Percentiles rank a stretch among this genome's conserved stretches.
These are phyloP conservation scores for Cyclopterus lumpus DNA, from an alignment of 2,797 vertebrate species.

Conservation along the genomic window DNA sequence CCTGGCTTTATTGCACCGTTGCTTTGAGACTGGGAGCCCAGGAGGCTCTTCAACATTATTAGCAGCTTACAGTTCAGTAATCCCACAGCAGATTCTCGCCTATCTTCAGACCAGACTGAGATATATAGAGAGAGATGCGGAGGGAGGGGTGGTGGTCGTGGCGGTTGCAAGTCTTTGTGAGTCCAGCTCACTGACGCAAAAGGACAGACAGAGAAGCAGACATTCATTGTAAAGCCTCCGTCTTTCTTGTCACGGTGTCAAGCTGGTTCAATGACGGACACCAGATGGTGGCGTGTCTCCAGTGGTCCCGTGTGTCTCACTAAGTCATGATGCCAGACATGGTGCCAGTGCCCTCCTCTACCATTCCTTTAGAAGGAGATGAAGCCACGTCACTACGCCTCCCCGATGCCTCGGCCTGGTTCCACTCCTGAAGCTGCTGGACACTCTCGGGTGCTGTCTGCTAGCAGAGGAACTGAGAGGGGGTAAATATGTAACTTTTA, in stretches of 20 bases:
- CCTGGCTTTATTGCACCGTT: constrained; percentile 86
- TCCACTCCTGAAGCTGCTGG: constrained; percentile 59
- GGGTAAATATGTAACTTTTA: constrained; percentile 1
- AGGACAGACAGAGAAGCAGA: constrained; percentile 38
- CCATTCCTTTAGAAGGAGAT: constrained; percentile 73
- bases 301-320: constrained; percentile 65
- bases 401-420: constrained; percentile 66
- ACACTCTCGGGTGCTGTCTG: constrained; percentile 44
- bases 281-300: constrained; percentile 81
- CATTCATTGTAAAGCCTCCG: constrained; percentile 34
- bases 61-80: constrained; percentile 83
- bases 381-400: constrained; percentile 61
- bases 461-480: constrained; percentile 11
- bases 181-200: constrained; percentile 43
- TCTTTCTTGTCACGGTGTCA: constrained; percentile 49
- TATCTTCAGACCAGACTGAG: constrained; percentile 76
- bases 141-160: constrained; percentile 18
- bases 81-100: constrained; percentile 77
- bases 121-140: constrained; percentile 65
- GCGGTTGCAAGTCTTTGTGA: constrained; percentile 35
- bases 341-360: constrained; percentile 71
- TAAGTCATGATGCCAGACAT: constrained; percentile 75
- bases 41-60: constrained; percentile 86
- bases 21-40: constrained; percentile 80
- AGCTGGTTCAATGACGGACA: constrained; percentile 64